Base-by-base conservation (phyloP, 2,888 invertebrate genomes). In the Cephonodes hylas region DNA sequence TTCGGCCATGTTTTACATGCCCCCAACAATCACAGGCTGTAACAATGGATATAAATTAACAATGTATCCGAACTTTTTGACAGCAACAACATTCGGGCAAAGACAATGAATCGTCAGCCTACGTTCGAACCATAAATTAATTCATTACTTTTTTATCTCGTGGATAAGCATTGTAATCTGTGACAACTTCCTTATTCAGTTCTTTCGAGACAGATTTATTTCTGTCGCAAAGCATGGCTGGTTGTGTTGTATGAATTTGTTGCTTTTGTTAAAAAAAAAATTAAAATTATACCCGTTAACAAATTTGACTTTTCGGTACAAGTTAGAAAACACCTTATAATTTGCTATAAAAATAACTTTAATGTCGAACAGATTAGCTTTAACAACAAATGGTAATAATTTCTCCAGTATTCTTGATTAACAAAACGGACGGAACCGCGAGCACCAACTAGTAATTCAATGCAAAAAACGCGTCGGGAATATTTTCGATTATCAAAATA, bases 51-150 rank as follows among this genome's bases (percentile, higher is more conserved):
- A 53, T 53, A 31, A 53, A 53, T 53, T 31, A 20, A 31, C 27
- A 31, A 15, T n/a, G 25, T 53, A 53, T 53, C 53, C 18, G 8
- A 53, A 53, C 31, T 8, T 25, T 45, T 15, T 31, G 53, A 53
- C 53, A 53, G 53, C 53, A 4, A 53, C 53, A 53, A 27, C 27
- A 53, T 53, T 53, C 53, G 53, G 4, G 18, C 31, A 20, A 18
- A 48, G 48, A 53, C 53, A 53, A 53, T 53, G 53, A 53, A 53
- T 31, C 53, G 53, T 53, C 53, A 31, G 53, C 31, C 31, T 18
- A 53, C 31, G 48, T 10, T 53, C 25, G 25, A 27, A 48, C 15
- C 53, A 31, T 53, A 53, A 15, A 53, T 53, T 31, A 53, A 31
- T 10, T 53, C 31, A 31, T 53, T 10, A 27, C 27, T 27, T 53